phyloP scores from a whole-genome alignment of 2,888 invertebrate genomes.

The Chymomyza caudatula region DNA sequence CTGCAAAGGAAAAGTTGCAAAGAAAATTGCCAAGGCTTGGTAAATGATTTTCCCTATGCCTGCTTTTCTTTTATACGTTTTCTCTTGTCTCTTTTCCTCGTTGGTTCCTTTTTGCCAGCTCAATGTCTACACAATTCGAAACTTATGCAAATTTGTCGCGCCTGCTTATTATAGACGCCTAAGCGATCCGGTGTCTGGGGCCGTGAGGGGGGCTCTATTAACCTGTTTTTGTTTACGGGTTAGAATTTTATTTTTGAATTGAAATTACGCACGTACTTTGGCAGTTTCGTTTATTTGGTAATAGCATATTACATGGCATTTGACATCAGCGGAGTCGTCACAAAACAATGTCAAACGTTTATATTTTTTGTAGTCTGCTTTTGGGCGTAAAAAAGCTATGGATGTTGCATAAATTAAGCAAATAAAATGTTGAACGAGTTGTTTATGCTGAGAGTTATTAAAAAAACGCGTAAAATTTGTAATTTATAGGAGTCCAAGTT shows the following conservation, averaged over 20 bases:
- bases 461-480: too few species aligned
- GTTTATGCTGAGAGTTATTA: too few species aligned
- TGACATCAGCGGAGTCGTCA: background rate
- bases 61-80: conserved; percentile 1
- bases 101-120: conserved; percentile 3
- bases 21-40: conserved; percentile 27
- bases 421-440: too few species aligned
- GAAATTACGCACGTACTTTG: conserved; percentile 44
- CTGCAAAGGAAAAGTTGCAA: conserved; percentile 41
- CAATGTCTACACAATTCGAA: conserved; percentile 1
- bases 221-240: background rate
- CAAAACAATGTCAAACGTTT: background rate
- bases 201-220: background rate
- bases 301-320: conserved; percentile 29
- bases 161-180: background rate
- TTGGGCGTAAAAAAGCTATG: background rate
- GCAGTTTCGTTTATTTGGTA: conserved; percentile 47
- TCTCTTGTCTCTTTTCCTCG: conserved; percentile 15
- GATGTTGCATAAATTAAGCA: background rate
- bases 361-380: background rate
- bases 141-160: conserved; percentile 44
- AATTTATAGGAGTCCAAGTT: too few species aligned
- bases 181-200: background rate
- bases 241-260: background rate
- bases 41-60: background rate